phyloP scores from a whole-genome alignment of 2,113 vertebrate genomes.

The Podocnemis expansa region DNA sequence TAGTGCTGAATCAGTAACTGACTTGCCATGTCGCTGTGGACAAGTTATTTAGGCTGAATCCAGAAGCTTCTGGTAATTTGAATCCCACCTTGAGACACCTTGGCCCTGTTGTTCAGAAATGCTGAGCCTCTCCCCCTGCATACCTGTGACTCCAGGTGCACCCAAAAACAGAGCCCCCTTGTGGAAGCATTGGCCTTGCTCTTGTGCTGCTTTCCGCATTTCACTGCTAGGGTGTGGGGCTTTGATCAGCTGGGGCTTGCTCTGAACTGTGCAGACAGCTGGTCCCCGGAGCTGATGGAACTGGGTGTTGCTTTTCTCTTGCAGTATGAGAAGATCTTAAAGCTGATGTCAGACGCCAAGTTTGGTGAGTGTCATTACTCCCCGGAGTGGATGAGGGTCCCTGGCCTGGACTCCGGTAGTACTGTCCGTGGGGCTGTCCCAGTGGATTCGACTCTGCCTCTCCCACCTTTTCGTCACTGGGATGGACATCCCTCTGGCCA shows the following conservation, averaged over 20 bases:
- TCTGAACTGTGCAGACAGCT: accelerated
- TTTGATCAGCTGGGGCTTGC: not conserved
- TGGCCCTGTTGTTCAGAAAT: not conserved
- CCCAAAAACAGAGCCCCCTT: not conserved
- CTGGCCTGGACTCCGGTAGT: not conserved
- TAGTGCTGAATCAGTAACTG: not conserved
- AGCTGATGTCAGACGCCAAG: conserved; percentile 92
- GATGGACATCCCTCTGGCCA: no score
- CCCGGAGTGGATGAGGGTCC: not conserved
- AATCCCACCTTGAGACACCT: not conserved
- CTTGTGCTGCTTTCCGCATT: no score
- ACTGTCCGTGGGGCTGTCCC: not conserved
- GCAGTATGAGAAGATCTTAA: conserved; percentile 92
- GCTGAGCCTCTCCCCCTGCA: not conserved
- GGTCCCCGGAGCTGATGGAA: accelerated
- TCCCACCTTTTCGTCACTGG: no score
- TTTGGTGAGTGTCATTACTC: conserved; percentile 84
- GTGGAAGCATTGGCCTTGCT: not conserved
- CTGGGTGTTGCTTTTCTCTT: not conserved
- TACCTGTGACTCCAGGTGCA: not conserved
- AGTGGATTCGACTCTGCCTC: not conserved
- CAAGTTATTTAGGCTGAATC: not conserved
- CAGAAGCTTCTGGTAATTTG: not conserved
- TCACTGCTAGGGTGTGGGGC: no score
- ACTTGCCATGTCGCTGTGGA: no score